These are phyloP conservation scores for Chouioia cunea DNA, from an alignment of 2,888 invertebrate species.

Conservation along the genomic window DNA sequence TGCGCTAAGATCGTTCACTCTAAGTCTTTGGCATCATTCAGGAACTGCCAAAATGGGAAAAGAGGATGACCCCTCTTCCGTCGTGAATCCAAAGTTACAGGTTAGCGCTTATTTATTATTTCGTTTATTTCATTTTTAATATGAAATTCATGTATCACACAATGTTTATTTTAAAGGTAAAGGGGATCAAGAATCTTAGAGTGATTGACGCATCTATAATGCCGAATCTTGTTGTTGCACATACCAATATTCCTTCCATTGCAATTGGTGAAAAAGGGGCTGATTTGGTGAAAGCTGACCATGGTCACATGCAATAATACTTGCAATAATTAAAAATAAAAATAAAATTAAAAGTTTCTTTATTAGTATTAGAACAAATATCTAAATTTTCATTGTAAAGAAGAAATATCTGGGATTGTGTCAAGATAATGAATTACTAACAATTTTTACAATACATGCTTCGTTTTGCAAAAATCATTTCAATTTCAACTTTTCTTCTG, in stretches of 20 bases:
- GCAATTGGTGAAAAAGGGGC: slow-evolving; percentile 82
- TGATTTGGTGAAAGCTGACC: slow-evolving; percentile 72
- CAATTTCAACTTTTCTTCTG: no score
- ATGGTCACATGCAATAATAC: not conserved
- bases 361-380: no score
- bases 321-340: no score
- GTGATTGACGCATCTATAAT: slow-evolving; percentile 80
- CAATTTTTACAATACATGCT: no score
- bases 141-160: not conserved
- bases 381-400: no score
- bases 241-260: slow-evolving; percentile 78
- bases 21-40: slow-evolving; percentile 74
- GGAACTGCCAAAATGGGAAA: slow-evolving; percentile 81
- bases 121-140: no score
- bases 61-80: slow-evolving; percentile 71
- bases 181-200: slow-evolving; percentile 73
- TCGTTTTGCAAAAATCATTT: no score
- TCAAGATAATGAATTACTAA: no score
- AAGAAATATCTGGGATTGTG: no score
- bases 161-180: slow-evolving; percentile 69
- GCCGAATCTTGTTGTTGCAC: slow-evolving; percentile 76
- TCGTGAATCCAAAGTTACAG: slow-evolving; percentile 74
- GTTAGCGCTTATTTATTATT: slow-evolving; percentile 58
- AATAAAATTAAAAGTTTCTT: no score
- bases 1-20: slow-evolving; percentile 71